These are phyloP conservation scores for Torymus aiolomorphi DNA, from an alignment of 2,888 invertebrate species.

Conservation along the genomic window DNA sequence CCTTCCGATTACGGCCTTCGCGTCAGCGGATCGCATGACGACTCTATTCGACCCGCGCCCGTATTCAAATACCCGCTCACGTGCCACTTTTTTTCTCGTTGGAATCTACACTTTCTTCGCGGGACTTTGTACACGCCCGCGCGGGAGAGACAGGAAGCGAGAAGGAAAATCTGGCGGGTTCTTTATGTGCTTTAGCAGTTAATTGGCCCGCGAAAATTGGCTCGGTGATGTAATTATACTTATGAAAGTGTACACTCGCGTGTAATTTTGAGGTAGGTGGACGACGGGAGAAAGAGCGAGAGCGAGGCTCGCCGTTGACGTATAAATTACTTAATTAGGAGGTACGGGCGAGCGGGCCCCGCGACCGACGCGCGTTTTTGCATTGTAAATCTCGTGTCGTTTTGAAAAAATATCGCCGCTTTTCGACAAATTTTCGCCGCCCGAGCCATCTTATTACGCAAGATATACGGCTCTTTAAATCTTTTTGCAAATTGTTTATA, in stretches of 20 bases:
- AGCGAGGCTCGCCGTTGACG: conserved; percentile 31
- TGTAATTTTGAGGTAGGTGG: conserved; percentile 5
- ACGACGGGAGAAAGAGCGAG: conserved; percentile 14
- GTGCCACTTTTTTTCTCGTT: background rate
- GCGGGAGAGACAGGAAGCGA: background rate
- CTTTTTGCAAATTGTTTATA: conserved; percentile 4
- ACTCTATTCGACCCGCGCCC: conserved; percentile 26
- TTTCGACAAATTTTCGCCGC: background rate
- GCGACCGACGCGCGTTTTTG: conserved; percentile 39
- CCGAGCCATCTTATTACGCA: conserved; percentile 15
- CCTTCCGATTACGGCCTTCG: background rate
- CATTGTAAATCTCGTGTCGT: conserved; percentile 51
- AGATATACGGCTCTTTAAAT: conserved; percentile 20
- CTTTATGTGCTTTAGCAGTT: conserved; percentile 50
- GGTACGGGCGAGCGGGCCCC: conserved; percentile 1
- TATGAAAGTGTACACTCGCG: conserved; percentile 37
- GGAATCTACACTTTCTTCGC: conserved; percentile 32
- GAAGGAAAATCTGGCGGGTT: conserved; percentile 23
- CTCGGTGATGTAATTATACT: conserved; percentile 46
- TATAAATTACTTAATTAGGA: conserved; percentile 53
- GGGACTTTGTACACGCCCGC: conserved; percentile 5
- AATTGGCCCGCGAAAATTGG: conserved; percentile 43
- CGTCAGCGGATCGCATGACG: conserved; percentile 37
- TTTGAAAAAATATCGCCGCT: conserved; percentile 12
- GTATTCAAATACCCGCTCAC: conserved; percentile 20